These are phyloP conservation scores for Adelognathus sp. DNA, from an alignment of 2,888 invertebrate species.

Conservation along the genomic window DNA sequence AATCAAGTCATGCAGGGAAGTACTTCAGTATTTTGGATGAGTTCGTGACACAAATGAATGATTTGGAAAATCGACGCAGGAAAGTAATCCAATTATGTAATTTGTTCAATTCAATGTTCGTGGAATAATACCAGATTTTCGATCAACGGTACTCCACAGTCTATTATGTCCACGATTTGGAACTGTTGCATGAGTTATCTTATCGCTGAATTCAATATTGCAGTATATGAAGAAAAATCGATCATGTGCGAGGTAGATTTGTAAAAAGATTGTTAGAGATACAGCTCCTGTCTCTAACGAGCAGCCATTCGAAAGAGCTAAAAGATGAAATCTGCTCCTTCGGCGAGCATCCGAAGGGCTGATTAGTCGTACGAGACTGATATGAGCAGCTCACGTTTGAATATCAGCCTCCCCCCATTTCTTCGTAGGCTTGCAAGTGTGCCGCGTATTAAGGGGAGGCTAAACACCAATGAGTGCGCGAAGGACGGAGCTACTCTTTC, in stretches of 20 bases:
- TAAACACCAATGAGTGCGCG: too few species aligned
- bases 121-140: too few species aligned
- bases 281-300: slow-evolving; percentile 73
- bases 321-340: slow-evolving; percentile 22
- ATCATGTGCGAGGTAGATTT: slow-evolving; percentile 57
- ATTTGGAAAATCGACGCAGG: neutral
- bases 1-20: neutral
- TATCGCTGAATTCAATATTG: neutral
- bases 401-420: slow-evolving; percentile 75
- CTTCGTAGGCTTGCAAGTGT: slow-evolving; percentile 71
- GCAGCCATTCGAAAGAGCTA: slow-evolving; percentile 71
- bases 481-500: too few species aligned
- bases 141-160: neutral
- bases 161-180: neutral
- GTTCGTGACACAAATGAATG: neutral
- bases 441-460: slow-evolving; percentile 49
- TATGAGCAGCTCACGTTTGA: slow-evolving; percentile 71
- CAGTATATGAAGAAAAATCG: neutral
- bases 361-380: slow-evolving; percentile 44
- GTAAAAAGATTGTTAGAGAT: too few species aligned
- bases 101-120: too few species aligned
- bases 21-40: neutral
- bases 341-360: slow-evolving; percentile 14
- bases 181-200: neutral
- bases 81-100: too few species aligned